Evolutionary conservation across 2,113 vertebrate genomes (phyloP).

Genomic region (Sinocyclocheilus anshuiensis): DNA sequence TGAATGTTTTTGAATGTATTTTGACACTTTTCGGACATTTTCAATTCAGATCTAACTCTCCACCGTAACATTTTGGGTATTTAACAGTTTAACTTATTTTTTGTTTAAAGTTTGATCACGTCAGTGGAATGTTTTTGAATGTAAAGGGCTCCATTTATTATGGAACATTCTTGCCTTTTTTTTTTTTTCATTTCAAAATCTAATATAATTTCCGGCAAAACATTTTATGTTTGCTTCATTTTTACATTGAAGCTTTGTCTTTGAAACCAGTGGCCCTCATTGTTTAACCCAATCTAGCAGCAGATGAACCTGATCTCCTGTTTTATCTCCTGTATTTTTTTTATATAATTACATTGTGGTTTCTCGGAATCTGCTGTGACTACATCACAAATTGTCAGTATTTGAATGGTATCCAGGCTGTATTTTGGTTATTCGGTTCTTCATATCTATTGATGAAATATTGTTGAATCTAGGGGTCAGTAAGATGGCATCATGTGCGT

Average conservation of each 20-base stretch:
- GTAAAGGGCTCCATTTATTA: slow-evolving; percentile 51
- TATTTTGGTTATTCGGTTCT: slow-evolving; percentile 14
- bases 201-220: slow-evolving; percentile 41
- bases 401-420: slow-evolving; percentile 47
- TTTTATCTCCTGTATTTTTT: neutral
- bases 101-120: slow-evolving; percentile 9
- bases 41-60: neutral
- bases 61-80: slow-evolving; percentile 47
- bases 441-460: slow-evolving; percentile 33
- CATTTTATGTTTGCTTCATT: slow-evolving; percentile 6
- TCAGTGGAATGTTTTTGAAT: slow-evolving; percentile 32
- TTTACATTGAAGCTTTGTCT: slow-evolving; percentile 36
- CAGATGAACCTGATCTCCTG: neutral
- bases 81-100: slow-evolving; percentile 1
- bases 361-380: slow-evolving; percentile 23
- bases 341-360: slow-evolving; percentile 2
- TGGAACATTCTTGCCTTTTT: slow-evolving; percentile 38
- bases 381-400: slow-evolving; percentile 35
- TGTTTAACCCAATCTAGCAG: slow-evolving; percentile 3
- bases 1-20: slow-evolving; percentile 47
- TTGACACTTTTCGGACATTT: neutral
- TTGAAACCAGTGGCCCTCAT: slow-evolving; percentile 33
- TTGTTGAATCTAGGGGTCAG: slow-evolving; percentile 12
- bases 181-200: slow-evolving; percentile 28
- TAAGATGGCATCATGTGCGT: slow-evolving; percentile 26